These are phyloP conservation scores for Mobula hypostoma DNA, from an alignment of 2,113 vertebrate species.

Conservation along the genomic window DNA sequence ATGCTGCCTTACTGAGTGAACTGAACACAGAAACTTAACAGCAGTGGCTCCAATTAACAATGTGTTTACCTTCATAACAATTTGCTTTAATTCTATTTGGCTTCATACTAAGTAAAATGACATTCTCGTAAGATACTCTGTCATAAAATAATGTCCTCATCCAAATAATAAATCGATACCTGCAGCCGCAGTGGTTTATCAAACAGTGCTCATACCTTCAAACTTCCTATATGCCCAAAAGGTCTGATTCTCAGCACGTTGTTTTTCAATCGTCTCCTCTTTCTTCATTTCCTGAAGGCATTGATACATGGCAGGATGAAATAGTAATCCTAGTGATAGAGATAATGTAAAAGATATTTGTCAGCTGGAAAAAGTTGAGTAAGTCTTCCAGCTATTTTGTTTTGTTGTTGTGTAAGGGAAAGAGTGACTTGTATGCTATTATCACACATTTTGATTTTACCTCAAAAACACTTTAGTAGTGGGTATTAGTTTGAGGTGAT, in stretches of 20 bases:
- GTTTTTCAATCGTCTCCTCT: neutral
- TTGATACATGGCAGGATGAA: neutral
- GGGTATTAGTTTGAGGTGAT: neutral
- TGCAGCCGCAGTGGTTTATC: neutral
- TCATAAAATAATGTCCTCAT: neutral
- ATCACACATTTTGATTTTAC: neutral
- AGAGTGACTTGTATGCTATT: neutral
- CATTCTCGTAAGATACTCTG: neutral
- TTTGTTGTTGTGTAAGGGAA: too few relatives aligned
- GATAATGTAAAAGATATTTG: neutral
- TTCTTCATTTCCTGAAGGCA: neutral
- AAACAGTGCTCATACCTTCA: neutral
- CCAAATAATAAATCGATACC: neutral
- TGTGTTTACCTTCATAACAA: neutral
- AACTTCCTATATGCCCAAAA: neutral
- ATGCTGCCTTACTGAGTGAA: neutral
- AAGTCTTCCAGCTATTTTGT: neutral
- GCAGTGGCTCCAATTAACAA: neutral
- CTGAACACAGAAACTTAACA: neutral
- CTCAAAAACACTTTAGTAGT: neutral
- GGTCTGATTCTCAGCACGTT: neutral
- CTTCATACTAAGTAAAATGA: slow-evolving; percentile 18
- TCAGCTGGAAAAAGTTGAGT: neutral
- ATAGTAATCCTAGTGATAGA: neutral
- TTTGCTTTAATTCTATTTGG: slow-evolving; percentile 1